Evolutionary conservation across 2,113 vertebrate genomes (phyloP).

Genomic region (Emydura subglobosa): DNA sequence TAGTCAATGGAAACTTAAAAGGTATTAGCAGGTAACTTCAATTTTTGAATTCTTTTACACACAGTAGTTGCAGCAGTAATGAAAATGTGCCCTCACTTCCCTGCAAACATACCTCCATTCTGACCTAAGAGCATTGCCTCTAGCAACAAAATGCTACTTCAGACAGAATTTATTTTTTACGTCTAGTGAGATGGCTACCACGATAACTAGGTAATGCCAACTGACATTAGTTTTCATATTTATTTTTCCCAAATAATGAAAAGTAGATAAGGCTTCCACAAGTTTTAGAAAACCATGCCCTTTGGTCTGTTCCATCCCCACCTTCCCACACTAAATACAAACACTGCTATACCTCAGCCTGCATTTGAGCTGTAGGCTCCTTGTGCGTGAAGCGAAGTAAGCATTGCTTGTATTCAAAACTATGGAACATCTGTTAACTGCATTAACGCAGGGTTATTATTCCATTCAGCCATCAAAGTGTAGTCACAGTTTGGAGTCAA

Average conservation of each 20-base stretch:
- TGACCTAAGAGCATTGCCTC: background rate
- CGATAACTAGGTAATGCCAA: background rate
- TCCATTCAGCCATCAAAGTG: background rate
- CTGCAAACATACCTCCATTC: background rate
- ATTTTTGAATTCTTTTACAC: background rate
- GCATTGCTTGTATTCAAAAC: background rate
- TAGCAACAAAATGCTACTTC: background rate
- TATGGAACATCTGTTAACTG: background rate
- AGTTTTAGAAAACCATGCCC: background rate
- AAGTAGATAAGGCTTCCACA: background rate
- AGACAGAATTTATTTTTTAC: background rate
- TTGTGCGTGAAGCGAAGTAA: background rate
- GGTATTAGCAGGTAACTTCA: background rate
- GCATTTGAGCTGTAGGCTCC: background rate
- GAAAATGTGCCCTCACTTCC: background rate
- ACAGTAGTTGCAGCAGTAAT: background rate
- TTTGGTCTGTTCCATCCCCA: background rate
- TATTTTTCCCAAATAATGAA: background rate
- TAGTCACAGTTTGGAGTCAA: background rate
- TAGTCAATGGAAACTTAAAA: background rate
- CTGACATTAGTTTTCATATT: rapidly evolving
- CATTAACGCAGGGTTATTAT: background rate
- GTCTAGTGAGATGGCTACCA: background rate
- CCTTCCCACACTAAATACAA: background rate
- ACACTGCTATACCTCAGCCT: background rate